phyloP scores from a whole-genome alignment of 2,113 vertebrate genomes.

The Chloebia gouldiae region DNA sequence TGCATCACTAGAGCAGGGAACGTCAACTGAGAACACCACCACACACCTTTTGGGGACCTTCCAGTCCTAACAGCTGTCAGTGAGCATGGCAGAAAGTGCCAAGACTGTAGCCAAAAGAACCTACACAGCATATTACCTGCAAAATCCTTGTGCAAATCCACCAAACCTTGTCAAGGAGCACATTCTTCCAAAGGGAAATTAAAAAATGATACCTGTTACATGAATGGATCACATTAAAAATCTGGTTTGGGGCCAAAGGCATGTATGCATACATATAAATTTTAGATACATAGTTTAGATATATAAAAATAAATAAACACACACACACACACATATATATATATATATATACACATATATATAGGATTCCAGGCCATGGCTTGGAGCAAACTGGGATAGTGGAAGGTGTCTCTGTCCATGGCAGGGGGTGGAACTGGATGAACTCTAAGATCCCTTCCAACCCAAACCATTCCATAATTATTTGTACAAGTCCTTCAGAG shows the following conservation, averaged over 20 bases:
- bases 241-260: background rate
- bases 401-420: background rate
- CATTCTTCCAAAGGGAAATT: rapidly evolving
- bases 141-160: background rate
- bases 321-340: rapidly evolving
- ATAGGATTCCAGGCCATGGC: background rate
- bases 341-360: too few species aligned
- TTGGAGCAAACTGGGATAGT: background rate
- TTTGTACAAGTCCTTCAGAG: background rate
- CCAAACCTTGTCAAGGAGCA: background rate
- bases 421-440: background rate
- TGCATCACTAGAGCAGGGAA: background rate
- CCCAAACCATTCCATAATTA: too few species aligned
- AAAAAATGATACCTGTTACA: background rate
- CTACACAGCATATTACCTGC: background rate
- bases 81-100: background rate
- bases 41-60: background rate
- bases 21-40: background rate
- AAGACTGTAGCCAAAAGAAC: background rate
- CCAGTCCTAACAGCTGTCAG: background rate
- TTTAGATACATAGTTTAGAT: background rate
- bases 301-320: too few species aligned
- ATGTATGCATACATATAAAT: background rate
- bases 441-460: background rate
- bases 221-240: background rate